phyloP scores from a whole-genome alignment of 2,888 invertebrate genomes.

The Tetragonula carbonaria region DNA sequence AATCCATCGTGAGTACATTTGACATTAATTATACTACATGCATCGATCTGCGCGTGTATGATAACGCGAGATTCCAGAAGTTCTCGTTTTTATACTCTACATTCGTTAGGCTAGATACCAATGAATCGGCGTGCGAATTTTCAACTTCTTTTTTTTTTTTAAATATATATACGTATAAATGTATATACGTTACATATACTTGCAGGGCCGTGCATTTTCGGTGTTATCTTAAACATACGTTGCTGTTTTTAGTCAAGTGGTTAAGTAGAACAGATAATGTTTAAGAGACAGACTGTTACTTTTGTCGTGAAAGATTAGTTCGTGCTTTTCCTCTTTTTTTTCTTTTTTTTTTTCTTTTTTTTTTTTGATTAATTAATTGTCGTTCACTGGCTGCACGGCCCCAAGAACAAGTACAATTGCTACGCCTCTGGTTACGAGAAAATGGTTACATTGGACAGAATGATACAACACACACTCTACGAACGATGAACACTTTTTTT shows the following conservation, averaged over 20 bases:
- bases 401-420: constrained; percentile 25
- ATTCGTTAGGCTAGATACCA: constrained; percentile 39
- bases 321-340: background rate
- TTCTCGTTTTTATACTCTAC: background rate
- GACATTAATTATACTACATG: constrained; percentile 50
- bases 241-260: background rate
- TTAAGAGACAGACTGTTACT: background rate
- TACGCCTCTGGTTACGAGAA: constrained; percentile 42
- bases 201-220: constrained; percentile 24
- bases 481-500: constrained; percentile 56
- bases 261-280: background rate
- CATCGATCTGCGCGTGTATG: constrained; percentile 57
- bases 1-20: constrained; percentile 57
- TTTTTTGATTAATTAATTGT: background rate
- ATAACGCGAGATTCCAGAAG: constrained; percentile 43
- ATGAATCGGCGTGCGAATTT: constrained; percentile 25
- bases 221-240: background rate
- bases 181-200: constrained; percentile 32
- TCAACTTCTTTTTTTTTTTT: background rate
- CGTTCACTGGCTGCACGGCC: constrained; percentile 10
- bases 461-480: constrained; percentile 59
- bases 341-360: too few species aligned
- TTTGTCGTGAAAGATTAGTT: background rate
- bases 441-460: constrained; percentile 51
- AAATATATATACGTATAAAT: background rate